Conservation (phyloP, 1,140 invertebrate genomes). For the Sminthurinus signatus region DNA sequence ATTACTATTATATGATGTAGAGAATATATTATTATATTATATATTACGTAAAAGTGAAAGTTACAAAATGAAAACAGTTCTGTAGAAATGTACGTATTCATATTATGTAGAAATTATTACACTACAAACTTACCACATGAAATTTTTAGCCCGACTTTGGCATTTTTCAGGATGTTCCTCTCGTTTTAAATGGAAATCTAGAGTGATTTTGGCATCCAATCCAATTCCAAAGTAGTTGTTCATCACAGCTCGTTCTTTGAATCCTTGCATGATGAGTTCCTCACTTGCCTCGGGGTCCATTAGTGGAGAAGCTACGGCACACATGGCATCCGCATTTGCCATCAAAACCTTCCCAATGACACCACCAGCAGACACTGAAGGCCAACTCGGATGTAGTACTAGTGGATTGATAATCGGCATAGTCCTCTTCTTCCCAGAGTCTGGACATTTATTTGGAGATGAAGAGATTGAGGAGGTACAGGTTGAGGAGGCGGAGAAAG, state of each 20-base stretch:
- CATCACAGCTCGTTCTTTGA: constrained; percentile 93
- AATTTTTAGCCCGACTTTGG: constrained; percentile 84
- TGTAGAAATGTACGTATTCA: not conserved
- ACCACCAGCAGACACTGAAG: constrained; percentile 53
- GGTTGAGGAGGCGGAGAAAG: constrained; percentile 41
- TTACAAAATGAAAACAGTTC: constrained; percentile 44
- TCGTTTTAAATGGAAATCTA: constrained; percentile 95
- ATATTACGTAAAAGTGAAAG: too few relatives aligned
- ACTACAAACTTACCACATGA: constrained; percentile 70
- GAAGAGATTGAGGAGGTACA: constrained; percentile 20
- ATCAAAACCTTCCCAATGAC: constrained; percentile 85
- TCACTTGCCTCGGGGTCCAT: constrained; percentile 36
- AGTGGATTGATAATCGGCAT: constrained; percentile 85
- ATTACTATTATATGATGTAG: too few relatives aligned
- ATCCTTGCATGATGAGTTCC: constrained; percentile 60
- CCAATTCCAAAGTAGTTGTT: constrained; percentile 99
- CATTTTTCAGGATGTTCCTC: constrained; percentile 98
- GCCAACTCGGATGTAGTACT: constrained; percentile 77
- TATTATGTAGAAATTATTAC: too few relatives aligned
- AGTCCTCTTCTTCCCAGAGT: constrained; percentile 54
- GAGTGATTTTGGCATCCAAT: constrained; percentile 94
- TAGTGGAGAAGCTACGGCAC: constrained; percentile 55
- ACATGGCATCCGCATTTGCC: constrained; percentile 92
- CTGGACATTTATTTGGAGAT: constrained; percentile 30
- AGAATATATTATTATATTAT: too few relatives aligned